Evolutionary conservation across 2,888 invertebrate genomes (phyloP).

Genomic region (Plemyria rubiginata): DNA sequence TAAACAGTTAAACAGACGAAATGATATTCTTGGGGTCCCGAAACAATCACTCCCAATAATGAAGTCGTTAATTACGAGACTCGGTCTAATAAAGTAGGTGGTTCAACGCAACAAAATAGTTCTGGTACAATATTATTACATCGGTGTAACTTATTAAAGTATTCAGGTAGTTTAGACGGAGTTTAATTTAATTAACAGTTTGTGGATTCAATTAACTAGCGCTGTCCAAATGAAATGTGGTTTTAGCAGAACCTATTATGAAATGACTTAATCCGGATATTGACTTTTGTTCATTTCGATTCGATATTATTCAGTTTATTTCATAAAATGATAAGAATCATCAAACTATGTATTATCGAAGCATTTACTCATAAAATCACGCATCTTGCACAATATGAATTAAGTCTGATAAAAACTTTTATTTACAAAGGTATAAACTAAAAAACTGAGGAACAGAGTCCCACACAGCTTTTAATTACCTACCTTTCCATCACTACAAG

Average conservation of each 20-base stretch:
- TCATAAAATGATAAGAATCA: no score
- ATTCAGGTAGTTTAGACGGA: constrained; percentile 25
- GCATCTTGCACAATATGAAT: no score
- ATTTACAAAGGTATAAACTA: no score
- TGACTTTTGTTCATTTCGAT: no score
- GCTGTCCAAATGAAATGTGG: constrained; percentile 14
- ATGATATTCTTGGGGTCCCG: constrained; percentile 7
- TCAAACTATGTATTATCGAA: no score
- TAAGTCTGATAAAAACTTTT: neutral
- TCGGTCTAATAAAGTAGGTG: constrained; percentile 1
- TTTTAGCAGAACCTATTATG: constrained; percentile 2
- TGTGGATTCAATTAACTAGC: constrained; percentile 28
- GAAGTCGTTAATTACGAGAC: constrained; percentile 13
- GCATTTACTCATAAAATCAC: no score
- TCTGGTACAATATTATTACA: constrained; percentile 19
- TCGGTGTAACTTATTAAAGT: constrained; percentile 26
- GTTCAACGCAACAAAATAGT: constrained; percentile 15
- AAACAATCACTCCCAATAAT: constrained; percentile 8
- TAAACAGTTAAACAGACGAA: constrained; percentile 16
- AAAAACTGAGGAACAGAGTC: neutral
- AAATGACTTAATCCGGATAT: neutral
- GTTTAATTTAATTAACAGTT: constrained; percentile 32
- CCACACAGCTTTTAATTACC: neutral
- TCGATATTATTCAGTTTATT: no score
- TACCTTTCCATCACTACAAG: neutral